Percentiles rank a stretch among this genome's conserved stretches.
These are phyloP conservation scores for Leptinotarsa peninsularis DNA, from an alignment of 2,888 invertebrate genomes.

Conservation along the genomic window DNA sequence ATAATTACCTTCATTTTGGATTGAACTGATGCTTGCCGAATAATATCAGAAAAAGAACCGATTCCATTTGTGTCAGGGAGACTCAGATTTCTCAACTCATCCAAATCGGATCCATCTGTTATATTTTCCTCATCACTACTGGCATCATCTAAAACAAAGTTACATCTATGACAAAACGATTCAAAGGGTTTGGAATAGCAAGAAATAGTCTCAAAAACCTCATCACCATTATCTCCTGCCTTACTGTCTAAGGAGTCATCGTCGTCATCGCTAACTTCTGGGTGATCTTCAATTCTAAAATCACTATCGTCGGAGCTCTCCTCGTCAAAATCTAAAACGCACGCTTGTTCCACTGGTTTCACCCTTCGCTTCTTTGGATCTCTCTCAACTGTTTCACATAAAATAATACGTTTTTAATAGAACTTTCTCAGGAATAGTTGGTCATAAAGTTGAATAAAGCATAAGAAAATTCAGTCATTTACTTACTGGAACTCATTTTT, in stretches of 20 bases:
- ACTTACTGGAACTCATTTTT: constrained; percentile 42
- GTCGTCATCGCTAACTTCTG: constrained; percentile 82
- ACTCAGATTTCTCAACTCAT: constrained; percentile 54
- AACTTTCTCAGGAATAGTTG: background rate
- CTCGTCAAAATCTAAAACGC: constrained; percentile 85
- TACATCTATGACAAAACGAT: background rate
- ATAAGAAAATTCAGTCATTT: background rate
- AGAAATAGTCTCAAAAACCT: background rate
- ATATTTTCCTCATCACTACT: constrained; percentile 59
- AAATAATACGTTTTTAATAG: constrained; percentile 17
- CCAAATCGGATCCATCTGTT: constrained; percentile 59
- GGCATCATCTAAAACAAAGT: constrained; percentile 47
- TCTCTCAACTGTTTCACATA: constrained; percentile 69
- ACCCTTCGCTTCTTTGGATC: constrained; percentile 85
- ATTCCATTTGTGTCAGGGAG: constrained; percentile 59
- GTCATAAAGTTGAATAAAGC: constrained; percentile 3
- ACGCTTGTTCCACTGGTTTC: constrained; percentile 78
- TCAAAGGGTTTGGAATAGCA: background rate
- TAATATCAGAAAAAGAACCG: constrained; percentile 67
- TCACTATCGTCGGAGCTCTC: constrained; percentile 96
- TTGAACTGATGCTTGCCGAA: constrained; percentile 64
- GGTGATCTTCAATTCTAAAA: constrained; percentile 89
- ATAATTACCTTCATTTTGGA: constrained; percentile 51
- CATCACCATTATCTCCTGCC: constrained; percentile 69
- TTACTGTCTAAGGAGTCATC: constrained; percentile 76